Evolutionary conservation across 1,140 invertebrate genomes (phyloP).

Genomic region (Zophobas morio): DNA sequence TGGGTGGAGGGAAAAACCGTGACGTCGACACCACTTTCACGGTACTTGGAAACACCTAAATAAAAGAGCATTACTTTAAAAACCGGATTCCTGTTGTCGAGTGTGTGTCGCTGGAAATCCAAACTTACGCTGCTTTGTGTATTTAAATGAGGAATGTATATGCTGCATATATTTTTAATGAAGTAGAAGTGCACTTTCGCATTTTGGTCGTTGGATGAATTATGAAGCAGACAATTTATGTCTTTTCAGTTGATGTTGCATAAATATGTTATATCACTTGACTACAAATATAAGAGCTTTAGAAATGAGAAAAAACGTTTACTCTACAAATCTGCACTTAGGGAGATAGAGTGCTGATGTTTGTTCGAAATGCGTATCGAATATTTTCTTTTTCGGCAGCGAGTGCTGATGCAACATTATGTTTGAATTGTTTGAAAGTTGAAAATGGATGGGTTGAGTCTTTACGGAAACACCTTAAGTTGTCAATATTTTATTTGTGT

Average conservation of each 20-base stretch:
- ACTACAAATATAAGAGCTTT: not conserved
- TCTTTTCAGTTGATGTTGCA: not conserved
- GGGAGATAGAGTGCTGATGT: conserved; percentile 21
- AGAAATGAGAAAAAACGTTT: conserved; percentile 7
- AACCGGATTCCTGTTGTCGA: no score
- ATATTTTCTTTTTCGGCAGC: conserved; percentile 17
- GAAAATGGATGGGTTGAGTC: conserved; percentile 26
- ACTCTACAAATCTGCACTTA: conserved; percentile 12
- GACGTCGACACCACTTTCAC: no score
- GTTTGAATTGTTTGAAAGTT: conserved; percentile 39
- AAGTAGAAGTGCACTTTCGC: conserved; percentile 5
- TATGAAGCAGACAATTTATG: conserved; percentile 11
- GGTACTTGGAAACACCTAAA: no score
- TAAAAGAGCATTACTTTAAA: no score
- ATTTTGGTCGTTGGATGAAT: conserved; percentile 13
- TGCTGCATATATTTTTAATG: not conserved
- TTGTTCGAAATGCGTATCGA: conserved; percentile 31
- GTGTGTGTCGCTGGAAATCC: not conserved
- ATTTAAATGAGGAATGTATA: not conserved
- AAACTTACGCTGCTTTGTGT: not conserved
- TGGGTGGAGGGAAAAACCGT: no score
- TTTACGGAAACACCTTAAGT: conserved; percentile 27
- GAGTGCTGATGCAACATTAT: conserved; percentile 27
- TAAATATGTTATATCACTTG: no score
- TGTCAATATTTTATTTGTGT: conserved; percentile 35